These are phyloP conservation scores for Beris morrisii DNA, from an alignment of 2,888 invertebrate species.

Conservation along the genomic window DNA sequence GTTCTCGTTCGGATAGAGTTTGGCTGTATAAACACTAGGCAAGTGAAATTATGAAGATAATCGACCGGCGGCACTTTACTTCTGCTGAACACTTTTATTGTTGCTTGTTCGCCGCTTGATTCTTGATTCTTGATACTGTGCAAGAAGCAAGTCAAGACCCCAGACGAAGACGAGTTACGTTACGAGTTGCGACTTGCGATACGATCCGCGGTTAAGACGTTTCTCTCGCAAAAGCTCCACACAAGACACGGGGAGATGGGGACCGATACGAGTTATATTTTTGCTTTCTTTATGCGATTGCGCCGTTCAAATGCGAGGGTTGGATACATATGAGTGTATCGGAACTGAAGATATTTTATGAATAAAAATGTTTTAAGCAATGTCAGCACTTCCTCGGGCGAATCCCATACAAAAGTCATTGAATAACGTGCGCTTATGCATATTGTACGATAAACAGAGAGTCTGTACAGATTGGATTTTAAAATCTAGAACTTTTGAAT, in stretches of 20 bases:
- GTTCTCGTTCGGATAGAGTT: constrained; percentile 17
- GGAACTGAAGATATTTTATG: no score
- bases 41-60: constrained; percentile 9
- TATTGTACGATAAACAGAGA: no score
- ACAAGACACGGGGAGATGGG: not conserved
- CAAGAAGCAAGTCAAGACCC: not conserved
- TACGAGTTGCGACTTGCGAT: not conserved
- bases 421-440: no score
- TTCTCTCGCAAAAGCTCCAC: constrained; percentile 27
- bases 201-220: constrained; percentile 4
- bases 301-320: constrained; percentile 19
- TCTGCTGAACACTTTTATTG: not conserved
- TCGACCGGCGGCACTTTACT: constrained; percentile 6
- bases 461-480: no score
- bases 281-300: constrained; percentile 21
- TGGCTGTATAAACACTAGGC: not conserved
- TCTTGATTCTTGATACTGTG: constrained; percentile 1
- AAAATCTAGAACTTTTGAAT: no score
- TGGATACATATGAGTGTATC: not conserved
- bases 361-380: no score
- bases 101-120: no score
- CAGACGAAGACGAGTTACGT: not conserved
- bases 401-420: no score
- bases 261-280: not conserved
- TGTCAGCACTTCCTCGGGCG: no score